phyloP scores from a whole-genome alignment of 2,888 invertebrate genomes.

The Orchestes rusci region DNA sequence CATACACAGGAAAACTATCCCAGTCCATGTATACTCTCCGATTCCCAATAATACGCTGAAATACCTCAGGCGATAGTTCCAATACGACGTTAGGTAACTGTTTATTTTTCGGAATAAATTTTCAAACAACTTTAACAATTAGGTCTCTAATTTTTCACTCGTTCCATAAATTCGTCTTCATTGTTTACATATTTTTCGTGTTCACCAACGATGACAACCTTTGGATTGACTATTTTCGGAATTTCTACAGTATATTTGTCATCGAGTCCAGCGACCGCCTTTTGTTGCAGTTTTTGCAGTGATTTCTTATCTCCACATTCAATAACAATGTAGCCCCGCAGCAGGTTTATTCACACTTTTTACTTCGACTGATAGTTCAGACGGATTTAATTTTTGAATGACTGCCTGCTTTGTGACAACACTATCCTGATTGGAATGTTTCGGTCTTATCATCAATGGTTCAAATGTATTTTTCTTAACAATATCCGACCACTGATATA shows the following conservation, averaged over 20 bases:
- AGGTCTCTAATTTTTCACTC: slow-evolving; percentile 9
- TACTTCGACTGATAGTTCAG: neutral
- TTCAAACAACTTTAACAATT: slow-evolving; percentile 8
- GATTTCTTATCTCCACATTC: slow-evolving; percentile 9
- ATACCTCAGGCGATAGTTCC: slow-evolving; percentile 6
- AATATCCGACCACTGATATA: neutral
- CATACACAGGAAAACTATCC: slow-evolving; percentile 4
- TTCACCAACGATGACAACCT: slow-evolving; percentile 7
- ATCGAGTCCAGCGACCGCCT: slow-evolving; percentile 1
- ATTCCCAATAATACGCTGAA: neutral
- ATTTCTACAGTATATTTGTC: slow-evolving; percentile 8
- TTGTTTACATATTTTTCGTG: slow-evolving; percentile 8
- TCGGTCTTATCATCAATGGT: neutral
- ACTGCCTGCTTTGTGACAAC: neutral
- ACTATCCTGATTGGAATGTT: neutral
- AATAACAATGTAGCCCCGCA: no score
- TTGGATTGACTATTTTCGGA: slow-evolving; percentile 8
- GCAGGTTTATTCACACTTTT: no score
- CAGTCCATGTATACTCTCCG: slow-evolving; percentile 1
- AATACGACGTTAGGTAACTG: slow-evolving; percentile 7
- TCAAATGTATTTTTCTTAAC: neutral
- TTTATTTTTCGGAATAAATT: slow-evolving; percentile 12
- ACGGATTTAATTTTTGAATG: neutral
- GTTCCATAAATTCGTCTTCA: slow-evolving; percentile 8
- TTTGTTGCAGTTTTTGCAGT: slow-evolving; percentile 9